Base-by-base conservation (phyloP, 2,113 vertebrate species). In the Todiramphus chloris region DNA sequence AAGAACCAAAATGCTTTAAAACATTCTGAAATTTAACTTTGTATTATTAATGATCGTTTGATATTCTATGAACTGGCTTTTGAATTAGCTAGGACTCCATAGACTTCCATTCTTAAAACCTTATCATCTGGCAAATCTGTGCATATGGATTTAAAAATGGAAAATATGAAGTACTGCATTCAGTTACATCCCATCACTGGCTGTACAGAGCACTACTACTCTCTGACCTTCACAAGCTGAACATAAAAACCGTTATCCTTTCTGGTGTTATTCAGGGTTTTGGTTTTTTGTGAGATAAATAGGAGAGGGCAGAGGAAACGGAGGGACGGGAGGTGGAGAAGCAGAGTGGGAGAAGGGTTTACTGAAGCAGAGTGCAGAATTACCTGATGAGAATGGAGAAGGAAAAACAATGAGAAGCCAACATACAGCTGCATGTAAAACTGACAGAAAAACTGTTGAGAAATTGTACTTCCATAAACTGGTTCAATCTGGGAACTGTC, bases 211-310 rank as follows among this genome's bases (percentile, higher is more conserved):
- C 48, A 69, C 53, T 76, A 31, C 77, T 79, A 58, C 73, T 93
- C 83, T 93, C 89, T 94, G 77, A 89, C 79, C 82, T 88, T 83
- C 82, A 27, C 59, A 25, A 55, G 67, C 74, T 90, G 87, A 90
- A 87, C 78, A 96, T 60, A 96, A 97, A 96, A 94, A 70, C 83
- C 56, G 44, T 79, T 95, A 66, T 68, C 55, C 62, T 91, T 94
- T 94, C 86, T 46, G 63, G 77, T 66, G 81, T 79, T 94, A 63
- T 5, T 92, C 67, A 31, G 23, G 46, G 12, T 51, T 25, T 51
- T 51, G 13, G 4, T 51, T 51, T 51, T 25, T 6, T 75, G 58
- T 85, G 83, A 92, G 77, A 77, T 92, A 96, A 95, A 92, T 82
- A 95, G 50, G 77, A 91, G 86, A 92, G 80, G 60, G 76, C 83